Base-by-base conservation (phyloP, 2,888 invertebrate species). In the Drosophila sordidula region DNA sequence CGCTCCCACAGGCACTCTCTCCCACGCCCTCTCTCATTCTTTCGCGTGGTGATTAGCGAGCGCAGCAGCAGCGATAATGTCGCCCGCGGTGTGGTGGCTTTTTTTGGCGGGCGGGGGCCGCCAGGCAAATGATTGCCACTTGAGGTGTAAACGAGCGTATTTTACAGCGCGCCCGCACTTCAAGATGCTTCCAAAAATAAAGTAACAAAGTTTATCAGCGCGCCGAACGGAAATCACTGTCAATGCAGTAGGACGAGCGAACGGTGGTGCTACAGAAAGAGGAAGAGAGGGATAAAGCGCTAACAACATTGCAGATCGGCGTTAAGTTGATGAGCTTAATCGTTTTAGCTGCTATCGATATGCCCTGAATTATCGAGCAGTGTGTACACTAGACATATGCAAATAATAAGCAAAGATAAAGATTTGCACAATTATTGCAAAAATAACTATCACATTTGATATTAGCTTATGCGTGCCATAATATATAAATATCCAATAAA, bases 101-200 rank as follows among this genome's bases (percentile, higher is more conserved):
- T 12, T 34, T 34, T 6, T 18, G n/a, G n/a, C 2, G 18, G 18
- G 18, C 1, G 18, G 51, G 62, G 47, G 50, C 51, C 71, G 58
- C 56, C 58, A 65, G 67, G 72, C 75, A 78, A 82, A 77, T 79
- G 80, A 82, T 85, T 77, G 82, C 68, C 80, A 87, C 85, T 85
- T 76, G 75, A 85, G 77, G 83, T 87, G 85, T 78, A 78, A 89
- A 87, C 75, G 85, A 85, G 75, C 87, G 80, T 71, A 88, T 84
- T 88, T 88, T 82, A 88, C 78, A 74, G 70, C 80, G 71, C 80
- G 67, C 62, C 54, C 62, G 62, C 67, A 72, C 78, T 70, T 69
- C 51, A 56, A 71, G 50, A 68, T 58, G 68, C 71, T 70, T 46
- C 42, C 55, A 67, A 77, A 58, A 62, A 46, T n/a, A 56, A 59